Evolutionary conservation across 2,797 vertebrate genomes (phyloP).

Genomic region (Miichthys miiuy): DNA sequence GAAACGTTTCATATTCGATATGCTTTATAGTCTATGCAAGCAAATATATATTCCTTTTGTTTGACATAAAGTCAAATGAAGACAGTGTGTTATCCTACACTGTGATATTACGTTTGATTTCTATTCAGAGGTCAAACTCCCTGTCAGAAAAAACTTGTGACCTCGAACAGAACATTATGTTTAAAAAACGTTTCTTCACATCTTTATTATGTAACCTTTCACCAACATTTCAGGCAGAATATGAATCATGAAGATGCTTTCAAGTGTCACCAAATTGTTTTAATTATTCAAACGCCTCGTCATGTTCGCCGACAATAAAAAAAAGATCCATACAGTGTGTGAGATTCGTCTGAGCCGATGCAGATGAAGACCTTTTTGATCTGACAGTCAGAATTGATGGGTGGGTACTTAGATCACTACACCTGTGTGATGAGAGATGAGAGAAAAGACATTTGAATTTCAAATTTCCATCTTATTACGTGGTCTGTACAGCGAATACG

Average conservation of each 20-base stretch:
- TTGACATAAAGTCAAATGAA: neutral
- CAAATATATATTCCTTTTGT: neutral
- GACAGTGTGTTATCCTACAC: neutral
- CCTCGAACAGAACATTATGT: neutral
- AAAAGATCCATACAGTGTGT: slow-evolving; percentile 38
- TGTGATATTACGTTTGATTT: neutral
- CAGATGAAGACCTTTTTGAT: slow-evolving; percentile 79
- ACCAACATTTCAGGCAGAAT: neutral
- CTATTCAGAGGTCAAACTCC: neutral
- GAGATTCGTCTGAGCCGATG: slow-evolving; percentile 64
- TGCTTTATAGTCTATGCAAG: neutral
- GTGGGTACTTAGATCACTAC: slow-evolving; percentile 72
- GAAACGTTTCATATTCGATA: neutral
- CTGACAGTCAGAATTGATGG: slow-evolving; percentile 74
- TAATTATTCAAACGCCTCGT: slow-evolving; percentile 66
- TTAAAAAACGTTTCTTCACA: neutral
- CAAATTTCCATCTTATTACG: slow-evolving; percentile 71
- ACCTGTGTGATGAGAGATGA: slow-evolving; percentile 63
- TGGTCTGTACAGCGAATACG: slow-evolving; percentile 50
- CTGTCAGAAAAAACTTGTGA: no score
- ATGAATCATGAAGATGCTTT: neutral
- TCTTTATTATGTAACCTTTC: neutral
- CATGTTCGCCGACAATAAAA: slow-evolving; percentile 43
- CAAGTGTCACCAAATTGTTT: slow-evolving; percentile 46
- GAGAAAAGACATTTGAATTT: slow-evolving; percentile 76